phyloP scores from a whole-genome alignment of 1,140 invertebrate species.

The Bilobella aurantiaca region DNA sequence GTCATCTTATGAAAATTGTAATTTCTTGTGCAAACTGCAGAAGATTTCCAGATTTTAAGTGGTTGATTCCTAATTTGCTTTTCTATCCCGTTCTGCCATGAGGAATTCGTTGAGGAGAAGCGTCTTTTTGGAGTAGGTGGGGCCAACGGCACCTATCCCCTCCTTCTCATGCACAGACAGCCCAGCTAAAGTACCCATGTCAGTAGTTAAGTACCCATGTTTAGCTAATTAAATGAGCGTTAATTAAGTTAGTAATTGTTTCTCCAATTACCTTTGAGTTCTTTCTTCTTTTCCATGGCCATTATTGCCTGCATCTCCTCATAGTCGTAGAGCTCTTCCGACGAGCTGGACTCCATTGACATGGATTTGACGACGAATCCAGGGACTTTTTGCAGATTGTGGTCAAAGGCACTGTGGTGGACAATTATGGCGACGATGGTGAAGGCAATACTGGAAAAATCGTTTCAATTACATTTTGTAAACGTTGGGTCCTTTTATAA shows the following conservation, averaged over 20 bases:
- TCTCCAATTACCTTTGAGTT: neutral
- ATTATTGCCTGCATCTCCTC: neutral
- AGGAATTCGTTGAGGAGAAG: neutral
- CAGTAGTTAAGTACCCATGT: no score
- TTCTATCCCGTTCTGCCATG: neutral
- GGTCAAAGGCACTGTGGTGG: neutral
- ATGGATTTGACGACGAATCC: neutral
- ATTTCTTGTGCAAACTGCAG: neutral
- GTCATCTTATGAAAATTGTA: no score
- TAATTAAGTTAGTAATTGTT: neutral
- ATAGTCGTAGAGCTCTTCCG: neutral
- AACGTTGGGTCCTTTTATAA: no score
- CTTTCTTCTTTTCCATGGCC: neutral
- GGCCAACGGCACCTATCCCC: neutral
- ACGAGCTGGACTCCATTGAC: neutral
- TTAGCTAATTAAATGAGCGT: no score
- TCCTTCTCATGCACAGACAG: neutral
- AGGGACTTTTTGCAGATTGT: neutral
- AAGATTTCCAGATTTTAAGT: neutral
- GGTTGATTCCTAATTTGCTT: neutral
- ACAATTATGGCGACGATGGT: neutral
- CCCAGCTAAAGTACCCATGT: no score
- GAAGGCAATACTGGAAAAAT: neutral
- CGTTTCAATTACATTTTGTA: no score
- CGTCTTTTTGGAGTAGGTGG: neutral